These are phyloP conservation scores for Drosophila phalerata DNA, from an alignment of 2,888 invertebrate genomes.

Conservation along the genomic window DNA sequence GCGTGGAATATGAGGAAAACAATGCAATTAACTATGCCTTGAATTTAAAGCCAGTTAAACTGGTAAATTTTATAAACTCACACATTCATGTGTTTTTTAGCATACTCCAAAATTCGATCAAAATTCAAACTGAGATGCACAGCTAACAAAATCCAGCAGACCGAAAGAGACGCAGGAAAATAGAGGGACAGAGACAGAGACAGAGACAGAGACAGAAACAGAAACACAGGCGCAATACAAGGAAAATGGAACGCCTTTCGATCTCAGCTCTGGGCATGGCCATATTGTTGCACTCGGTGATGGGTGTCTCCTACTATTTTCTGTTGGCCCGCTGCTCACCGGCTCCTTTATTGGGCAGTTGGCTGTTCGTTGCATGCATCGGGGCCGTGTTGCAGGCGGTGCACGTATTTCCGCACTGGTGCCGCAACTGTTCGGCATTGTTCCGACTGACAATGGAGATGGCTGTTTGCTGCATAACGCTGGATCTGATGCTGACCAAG, in stretches of 20 bases:
- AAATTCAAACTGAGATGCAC: constrained; percentile 29
- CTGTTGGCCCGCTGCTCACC: constrained; percentile 46
- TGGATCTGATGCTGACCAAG: constrained; percentile 59
- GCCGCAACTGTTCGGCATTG: constrained; percentile 20
- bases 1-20: constrained; percentile 50
- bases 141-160: neutral
- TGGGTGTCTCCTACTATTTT: constrained; percentile 69
- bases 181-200: neutral
- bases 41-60: constrained; percentile 64
- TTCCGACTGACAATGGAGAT: constrained; percentile 51
- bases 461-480: constrained; percentile 55
- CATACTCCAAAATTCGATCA: neutral
- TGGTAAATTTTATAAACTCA: constrained; percentile 12
- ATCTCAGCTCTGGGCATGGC: constrained; percentile 59
- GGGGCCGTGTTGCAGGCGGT: constrained; percentile 48
- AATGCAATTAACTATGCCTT: constrained; percentile 52
- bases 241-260: constrained; percentile 55
- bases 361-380: constrained; percentile 67
- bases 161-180: neutral
- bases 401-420: constrained; percentile 41
- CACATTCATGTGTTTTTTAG: constrained; percentile 9
- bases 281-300: constrained; percentile 57
- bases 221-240: too few species aligned
- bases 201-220: too few species aligned
- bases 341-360: constrained; percentile 57